Evolutionary conservation across 2,888 invertebrate species (phyloP), one percentile per base, ranked within the genome.

Genomic region (Spodoptera picta): DNA sequence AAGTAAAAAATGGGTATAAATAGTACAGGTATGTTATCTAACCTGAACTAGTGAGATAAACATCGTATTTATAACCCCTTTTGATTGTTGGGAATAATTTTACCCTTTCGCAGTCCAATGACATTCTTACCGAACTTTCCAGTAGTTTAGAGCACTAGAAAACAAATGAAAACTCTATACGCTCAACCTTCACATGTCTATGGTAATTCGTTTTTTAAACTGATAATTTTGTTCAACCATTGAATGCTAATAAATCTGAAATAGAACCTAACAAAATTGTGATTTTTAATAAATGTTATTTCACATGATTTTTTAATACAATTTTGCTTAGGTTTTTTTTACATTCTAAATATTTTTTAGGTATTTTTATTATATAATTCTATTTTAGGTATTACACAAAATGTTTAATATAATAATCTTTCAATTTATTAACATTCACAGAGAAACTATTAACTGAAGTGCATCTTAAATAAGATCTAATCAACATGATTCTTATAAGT

Each of bases 1-100:
- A 60, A 76, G 65, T 65, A 67, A 69, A 67, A 76, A 75, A 74
- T 53, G 24, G 60, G 60, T 55, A 62, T 66, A 67, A 61, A 66
- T 63, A 63, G 71, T 70, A 77, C 59, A 68, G 60, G 57, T 68
- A 62, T 63, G 48, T 45, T 44, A 7, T 77, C 96, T 95, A 96
- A 98, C 98, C 98, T 97, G 97, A 97, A 93, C 97, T 97, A 93
- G 97, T 97, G 92, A 97, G 96, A 95, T 97, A 98, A 88, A 97
- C 96, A 95, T 98, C 97, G 93, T 97, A 96, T 92, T 96, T 95
- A 93, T 97, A 96, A 91, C 97, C 97, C 91, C 97, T 95, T 95
- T 97, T 97, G 92, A 98, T 96, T 79, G 97, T 96, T 87, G 97
- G 97, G 89, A 98, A 96, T 90, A 96, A 95, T 95, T 97, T 97